Evolutionary conservation across 2,113 vertebrate genomes (phyloP).

Genomic region (Elgaria multicarinata): DNA sequence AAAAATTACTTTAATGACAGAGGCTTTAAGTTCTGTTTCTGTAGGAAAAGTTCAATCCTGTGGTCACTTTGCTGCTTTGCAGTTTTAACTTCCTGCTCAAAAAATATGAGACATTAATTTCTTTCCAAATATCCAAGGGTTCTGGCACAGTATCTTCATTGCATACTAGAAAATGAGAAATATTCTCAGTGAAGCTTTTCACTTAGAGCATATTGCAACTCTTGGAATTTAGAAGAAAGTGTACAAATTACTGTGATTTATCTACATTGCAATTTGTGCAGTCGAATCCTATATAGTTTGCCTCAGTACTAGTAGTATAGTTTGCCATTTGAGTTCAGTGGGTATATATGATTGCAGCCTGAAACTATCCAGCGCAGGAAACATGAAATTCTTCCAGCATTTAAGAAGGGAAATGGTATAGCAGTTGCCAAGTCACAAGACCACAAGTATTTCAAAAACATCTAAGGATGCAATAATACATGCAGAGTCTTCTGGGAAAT

Average conservation of each 20-base stretch:
- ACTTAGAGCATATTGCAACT: background rate
- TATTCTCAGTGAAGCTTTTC: background rate
- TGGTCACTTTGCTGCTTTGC: background rate
- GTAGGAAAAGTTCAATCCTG: background rate
- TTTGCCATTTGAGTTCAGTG: background rate
- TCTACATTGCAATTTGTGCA: background rate
- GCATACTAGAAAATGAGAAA: constrained; percentile 17
- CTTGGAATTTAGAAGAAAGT: background rate
- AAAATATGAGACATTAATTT: background rate
- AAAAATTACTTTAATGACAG: background rate
- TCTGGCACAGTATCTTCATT: background rate
- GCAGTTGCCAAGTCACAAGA: background rate
- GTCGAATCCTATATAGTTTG: background rate
- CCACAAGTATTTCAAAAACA: background rate
- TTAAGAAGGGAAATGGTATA: background rate
- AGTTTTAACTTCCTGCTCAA: background rate
- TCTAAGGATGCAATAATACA: background rate
- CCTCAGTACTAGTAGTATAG: background rate
- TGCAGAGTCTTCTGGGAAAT: background rate
- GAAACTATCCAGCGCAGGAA: background rate
- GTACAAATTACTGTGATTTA: background rate
- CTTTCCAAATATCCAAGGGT: background rate
- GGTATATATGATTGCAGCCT: background rate
- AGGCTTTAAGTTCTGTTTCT: background rate
- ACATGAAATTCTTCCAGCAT: background rate